Evolutionary conservation across 2,797 vertebrate species (phyloP), one percentile per base, ranked within the genome.

Genomic region (Intellagama lesueurii): DNA sequence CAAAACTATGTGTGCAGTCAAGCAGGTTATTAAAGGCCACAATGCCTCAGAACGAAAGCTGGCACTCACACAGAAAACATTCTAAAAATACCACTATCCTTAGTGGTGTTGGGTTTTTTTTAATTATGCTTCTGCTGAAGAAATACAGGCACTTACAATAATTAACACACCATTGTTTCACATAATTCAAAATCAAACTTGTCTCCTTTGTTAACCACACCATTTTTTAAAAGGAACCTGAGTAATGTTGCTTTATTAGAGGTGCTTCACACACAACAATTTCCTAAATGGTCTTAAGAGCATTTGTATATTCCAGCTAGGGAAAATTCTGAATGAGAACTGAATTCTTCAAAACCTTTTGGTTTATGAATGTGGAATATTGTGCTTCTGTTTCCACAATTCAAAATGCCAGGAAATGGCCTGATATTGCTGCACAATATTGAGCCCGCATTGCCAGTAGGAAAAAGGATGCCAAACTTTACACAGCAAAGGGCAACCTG

Each of bases 11-110:
- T 81, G 70, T 85, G 87, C 91, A 90, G 88, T 91, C 68, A 91
- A 91, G 79, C 1, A 24, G 47, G 14, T 90, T 49, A 82, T 78
- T 86, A 86, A 83, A 83, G 87, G 49, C 81, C 30, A 92, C 88
- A 89, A 16, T 0, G 1, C 86, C 5, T 90, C 88, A 92, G 86
- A 91, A 91, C 83, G 68, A 91, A 72, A 91, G 16, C 82, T 93
- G 88, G 40, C 76, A 88, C 89, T 89, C 94, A 76, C 35, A 92
- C 87, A 70, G 64, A 91, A 92, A 95, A 88, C 87, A 89, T 87
- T 88, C 87, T 87, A 91, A 85, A 92, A 85, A 44, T 84, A 60
- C 86, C 92, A 66, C 86, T 81, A 89, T 52, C 32, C 56, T 66
- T 88, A 91, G 87, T 89, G 68, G 35, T 17, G 91, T n/a, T 91